These are phyloP conservation scores for Anolis sagrei DNA, from an alignment of 2,113 vertebrate genomes.

Conservation along the genomic window DNA sequence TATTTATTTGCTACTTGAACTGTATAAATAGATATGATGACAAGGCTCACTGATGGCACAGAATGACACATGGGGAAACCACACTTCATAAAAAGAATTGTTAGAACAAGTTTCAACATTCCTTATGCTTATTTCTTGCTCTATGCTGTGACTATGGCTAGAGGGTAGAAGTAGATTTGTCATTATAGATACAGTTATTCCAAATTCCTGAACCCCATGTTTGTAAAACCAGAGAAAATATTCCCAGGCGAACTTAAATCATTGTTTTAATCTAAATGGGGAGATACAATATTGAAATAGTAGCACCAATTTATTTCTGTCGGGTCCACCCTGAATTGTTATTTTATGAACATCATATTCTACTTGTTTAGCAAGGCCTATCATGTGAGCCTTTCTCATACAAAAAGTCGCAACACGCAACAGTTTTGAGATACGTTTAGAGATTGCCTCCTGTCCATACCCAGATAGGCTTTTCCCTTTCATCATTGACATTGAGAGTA, in stretches of 20 bases:
- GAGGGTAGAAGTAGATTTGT: neutral
- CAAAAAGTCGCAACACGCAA: neutral
- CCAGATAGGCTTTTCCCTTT: no score
- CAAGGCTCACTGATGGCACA: slow-evolving; percentile 12
- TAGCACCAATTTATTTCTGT: neutral
- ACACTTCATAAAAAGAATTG: slow-evolving; percentile 16
- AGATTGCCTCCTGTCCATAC: no score
- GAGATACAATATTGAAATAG: neutral
- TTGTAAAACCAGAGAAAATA: neutral
- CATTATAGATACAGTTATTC: neutral
- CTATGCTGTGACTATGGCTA: neutral
- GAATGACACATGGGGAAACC: slow-evolving; percentile 14
- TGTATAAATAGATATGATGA: slow-evolving; percentile 36
- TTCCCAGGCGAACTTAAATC: neutral
- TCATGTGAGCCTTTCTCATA: no score
- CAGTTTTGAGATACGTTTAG: neutral
- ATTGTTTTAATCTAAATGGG: neutral
- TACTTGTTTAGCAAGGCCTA: neutral
- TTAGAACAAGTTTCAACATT: slow-evolving; percentile 7
- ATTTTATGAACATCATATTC: neutral
- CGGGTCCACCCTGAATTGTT: neutral
- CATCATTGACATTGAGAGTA: no score
- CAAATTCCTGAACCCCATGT: neutral
- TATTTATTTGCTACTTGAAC: slow-evolving; percentile 40
- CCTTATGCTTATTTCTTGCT: slow-evolving; percentile 1